Evolutionary conservation across 2,797 vertebrate species (phyloP).

Genomic region (Bryconaethiops microstoma): DNA sequence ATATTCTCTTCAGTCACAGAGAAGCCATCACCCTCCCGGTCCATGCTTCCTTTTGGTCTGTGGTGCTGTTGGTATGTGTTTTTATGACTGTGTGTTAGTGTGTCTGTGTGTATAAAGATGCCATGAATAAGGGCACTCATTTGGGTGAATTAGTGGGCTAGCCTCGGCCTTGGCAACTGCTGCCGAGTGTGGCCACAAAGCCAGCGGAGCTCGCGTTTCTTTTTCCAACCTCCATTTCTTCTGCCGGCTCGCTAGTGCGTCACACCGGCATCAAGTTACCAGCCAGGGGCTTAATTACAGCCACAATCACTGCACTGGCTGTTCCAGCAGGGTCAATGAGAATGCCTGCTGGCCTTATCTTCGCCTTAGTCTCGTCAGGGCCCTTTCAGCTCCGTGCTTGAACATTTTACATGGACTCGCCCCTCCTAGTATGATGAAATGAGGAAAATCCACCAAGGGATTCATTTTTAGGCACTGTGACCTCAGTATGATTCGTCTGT

Average conservation of each 20-base stretch:
- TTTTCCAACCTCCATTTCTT: conserved; percentile 78
- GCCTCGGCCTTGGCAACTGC: conserved; percentile 72
- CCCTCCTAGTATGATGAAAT: conserved; percentile 15
- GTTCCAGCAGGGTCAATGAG: conserved; percentile 63
- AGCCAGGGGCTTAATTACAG: conserved; percentile 69
- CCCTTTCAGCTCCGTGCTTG: background rate
- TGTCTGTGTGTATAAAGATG: conserved; percentile 65
- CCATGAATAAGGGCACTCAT: conserved; percentile 75
- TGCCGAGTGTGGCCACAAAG: conserved; percentile 66
- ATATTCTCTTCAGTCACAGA: conserved; percentile 41
- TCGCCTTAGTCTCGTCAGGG: conserved; percentile 28
- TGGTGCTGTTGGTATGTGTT: conserved; percentile 48
- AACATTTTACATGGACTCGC: background rate
- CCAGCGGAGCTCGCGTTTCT: conserved; percentile 67
- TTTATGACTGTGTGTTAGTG: conserved; percentile 50
- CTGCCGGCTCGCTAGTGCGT: conserved; percentile 73
- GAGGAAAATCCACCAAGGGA: conserved; percentile 13
- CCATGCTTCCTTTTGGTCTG: conserved; percentile 46
- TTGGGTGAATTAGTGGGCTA: conserved; percentile 75
- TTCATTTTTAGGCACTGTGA: conserved; percentile 24
- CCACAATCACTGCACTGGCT: conserved; percentile 58
- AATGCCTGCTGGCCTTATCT: conserved; percentile 59
- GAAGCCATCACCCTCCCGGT: conserved; percentile 28
- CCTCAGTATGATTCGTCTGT: background rate
- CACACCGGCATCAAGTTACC: conserved; percentile 77